Base-by-base conservation (phyloP, 2,888 invertebrate species). In the Dilophus febrilis region DNA sequence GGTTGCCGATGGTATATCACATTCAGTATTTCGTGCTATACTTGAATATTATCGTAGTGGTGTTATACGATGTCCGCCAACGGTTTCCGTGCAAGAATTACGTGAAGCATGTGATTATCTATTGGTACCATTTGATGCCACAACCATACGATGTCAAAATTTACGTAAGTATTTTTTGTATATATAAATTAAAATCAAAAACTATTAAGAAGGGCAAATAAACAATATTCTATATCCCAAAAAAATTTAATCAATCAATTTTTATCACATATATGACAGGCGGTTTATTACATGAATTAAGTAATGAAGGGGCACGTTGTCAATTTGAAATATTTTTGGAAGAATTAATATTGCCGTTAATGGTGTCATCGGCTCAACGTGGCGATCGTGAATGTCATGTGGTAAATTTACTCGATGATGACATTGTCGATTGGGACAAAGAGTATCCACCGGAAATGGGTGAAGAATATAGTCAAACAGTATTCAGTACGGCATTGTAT, bases 381-480 rank as follows among this genome's bases (percentile, higher is more conserved):
- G 98, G 98, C 1, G 98, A 99, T 62, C 69, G 95, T 7, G 98
- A 97, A 61, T 95, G 95, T 59, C 97, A 98, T 59, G 86, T 98
- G 43, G 95, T 97, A 17, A 88, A 92, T 4, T 67, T 98, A 33
- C 66, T 92, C 30, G 97, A 98, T 54, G 98, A 99, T 51, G 98
- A 99, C 61, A 76, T 74, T 1, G 79, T 79, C 26, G 98, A 98
- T 55, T 98, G 98, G 98, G 98, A 99, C 57, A 92, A 94, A 55
- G 87, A 97, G 59, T 97, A 91, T 62, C 98, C 98, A 0, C 98
- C 98, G 0, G 95, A 95, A 65, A 97, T 97, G 91, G 97, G 97
- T 7, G 97, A 95, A 56, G 95, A 98, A 65, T 92, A 97, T 63
- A 87, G 91, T 35, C 95, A 95, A 67, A 95, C 39, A 3, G 87